phyloP scores from a whole-genome alignment of 2,113 vertebrate species.

The Pomatorhinus ruficollis region DNA sequence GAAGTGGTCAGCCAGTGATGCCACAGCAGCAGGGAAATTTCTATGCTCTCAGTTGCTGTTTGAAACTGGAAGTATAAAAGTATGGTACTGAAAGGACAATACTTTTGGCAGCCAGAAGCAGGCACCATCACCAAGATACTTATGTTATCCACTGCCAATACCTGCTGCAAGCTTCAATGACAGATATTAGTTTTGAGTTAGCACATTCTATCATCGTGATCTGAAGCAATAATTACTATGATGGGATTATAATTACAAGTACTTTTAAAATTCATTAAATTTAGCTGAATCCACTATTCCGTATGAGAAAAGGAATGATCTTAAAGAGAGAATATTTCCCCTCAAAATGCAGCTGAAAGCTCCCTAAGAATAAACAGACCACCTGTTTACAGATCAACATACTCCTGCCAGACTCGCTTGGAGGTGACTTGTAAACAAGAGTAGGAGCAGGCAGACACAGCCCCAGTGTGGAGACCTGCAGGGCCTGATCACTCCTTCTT shows the following conservation, averaged over 20 bases:
- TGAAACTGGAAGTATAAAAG: not conserved
- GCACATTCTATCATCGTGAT: not conserved
- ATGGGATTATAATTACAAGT: slow-evolving; percentile 17
- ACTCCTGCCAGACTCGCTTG: accelerated
- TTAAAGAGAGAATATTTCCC: not conserved
- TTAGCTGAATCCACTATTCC: not conserved
- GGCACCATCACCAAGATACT: not conserved
- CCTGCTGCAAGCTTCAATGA: not conserved
- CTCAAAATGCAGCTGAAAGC: not conserved
- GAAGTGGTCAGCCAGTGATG: not conserved
- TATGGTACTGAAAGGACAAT: not conserved
- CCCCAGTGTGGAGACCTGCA: not conserved
- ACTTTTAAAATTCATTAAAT: slow-evolving; percentile 16
- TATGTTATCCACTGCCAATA: not conserved
- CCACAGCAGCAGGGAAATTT: accelerated
- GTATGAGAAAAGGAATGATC: not conserved
- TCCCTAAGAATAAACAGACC: not conserved
- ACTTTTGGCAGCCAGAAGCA: not conserved
- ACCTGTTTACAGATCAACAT: not conserved
- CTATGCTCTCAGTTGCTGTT: accelerated
- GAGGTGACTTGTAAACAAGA: not conserved
- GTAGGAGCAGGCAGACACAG: not conserved
- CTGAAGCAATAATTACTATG: slow-evolving; percentile 9
- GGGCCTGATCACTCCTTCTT: not conserved
- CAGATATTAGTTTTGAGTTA: not conserved